Evolutionary conservation across 2,888 invertebrate species (phyloP).

Genomic region (Gymnosoma rotundatum): DNA sequence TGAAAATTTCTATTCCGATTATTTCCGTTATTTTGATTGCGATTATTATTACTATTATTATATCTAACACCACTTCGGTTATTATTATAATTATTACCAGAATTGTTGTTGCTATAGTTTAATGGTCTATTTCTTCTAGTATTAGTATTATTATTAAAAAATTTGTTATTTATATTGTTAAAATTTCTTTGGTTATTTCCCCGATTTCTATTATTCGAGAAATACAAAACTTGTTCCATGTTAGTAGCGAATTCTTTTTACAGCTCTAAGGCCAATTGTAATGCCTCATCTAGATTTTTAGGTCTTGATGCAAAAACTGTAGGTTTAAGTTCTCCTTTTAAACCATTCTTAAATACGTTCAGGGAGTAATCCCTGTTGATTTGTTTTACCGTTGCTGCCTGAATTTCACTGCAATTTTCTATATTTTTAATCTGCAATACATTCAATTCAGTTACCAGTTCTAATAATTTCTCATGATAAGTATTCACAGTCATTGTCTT

Average conservation of each 20-base stretch:
- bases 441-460: conserved; percentile 6
- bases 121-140: too few species aligned
- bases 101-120: too few species aligned
- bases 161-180: too few species aligned
- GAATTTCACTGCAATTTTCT: not conserved
- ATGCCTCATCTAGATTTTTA: conserved; percentile 8
- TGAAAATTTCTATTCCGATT: too few species aligned
- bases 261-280: conserved; percentile 8
- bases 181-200: not conserved
- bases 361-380: not conserved
- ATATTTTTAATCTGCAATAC: conserved; percentile 15
- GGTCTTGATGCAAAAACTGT: conserved; percentile 15
- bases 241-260: conserved; percentile 1
- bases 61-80: too few species aligned
- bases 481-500: too few species aligned
- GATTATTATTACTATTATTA: too few species aligned
- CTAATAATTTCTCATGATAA: conserved; percentile 8
- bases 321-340: not conserved
- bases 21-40: too few species aligned
- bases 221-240: conserved; percentile 1
- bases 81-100: too few species aligned
- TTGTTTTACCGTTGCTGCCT: not conserved
- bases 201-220: conserved; percentile 8
- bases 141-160: too few species aligned
- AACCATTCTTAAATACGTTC: conserved; percentile 9